phyloP scores from a whole-genome alignment of 2,888 invertebrate genomes.

The Gymnoscelis rufifasciata region DNA sequence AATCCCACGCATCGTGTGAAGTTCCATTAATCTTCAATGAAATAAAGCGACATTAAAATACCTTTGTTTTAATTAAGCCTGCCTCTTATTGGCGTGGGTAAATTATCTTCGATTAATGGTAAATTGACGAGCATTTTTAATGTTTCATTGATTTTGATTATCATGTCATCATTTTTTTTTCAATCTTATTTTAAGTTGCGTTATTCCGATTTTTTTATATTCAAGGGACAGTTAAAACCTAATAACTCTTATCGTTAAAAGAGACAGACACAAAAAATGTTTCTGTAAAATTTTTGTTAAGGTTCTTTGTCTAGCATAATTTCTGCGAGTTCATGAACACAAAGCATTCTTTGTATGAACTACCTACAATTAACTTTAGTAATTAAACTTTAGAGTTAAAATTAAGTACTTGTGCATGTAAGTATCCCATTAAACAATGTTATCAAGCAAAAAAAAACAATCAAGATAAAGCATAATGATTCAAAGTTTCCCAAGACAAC shows the following conservation, averaged over 20 bases:
- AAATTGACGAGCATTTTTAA: too few relatives aligned
- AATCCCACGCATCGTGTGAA: slow-evolving; percentile 22
- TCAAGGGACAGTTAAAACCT: too few relatives aligned
- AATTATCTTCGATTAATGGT: too few relatives aligned
- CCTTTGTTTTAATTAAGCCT: slow-evolving; percentile 2
- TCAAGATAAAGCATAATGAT: slow-evolving; percentile 27
- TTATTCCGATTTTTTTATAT: too few relatives aligned
- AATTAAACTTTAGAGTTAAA: neutral
- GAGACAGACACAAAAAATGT: too few relatives aligned
- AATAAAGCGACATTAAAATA: slow-evolving; percentile 18
- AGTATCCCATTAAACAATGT: slow-evolving; percentile 9
- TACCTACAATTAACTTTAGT: neutral
- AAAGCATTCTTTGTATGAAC: neutral
- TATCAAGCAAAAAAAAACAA: slow-evolving; percentile 28
- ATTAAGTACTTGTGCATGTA: neutral
- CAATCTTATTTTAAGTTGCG: too few relatives aligned
- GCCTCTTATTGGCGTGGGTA: too few relatives aligned
- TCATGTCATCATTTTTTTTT: too few relatives aligned
- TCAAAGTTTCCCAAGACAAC: slow-evolving; percentile 40
- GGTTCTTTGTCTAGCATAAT: neutral
- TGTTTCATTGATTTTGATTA: too few relatives aligned
- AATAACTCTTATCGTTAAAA: too few relatives aligned
- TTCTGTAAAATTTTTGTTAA: neutral
- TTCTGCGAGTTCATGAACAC: neutral
- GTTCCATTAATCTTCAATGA: slow-evolving; percentile 23